Conservation (phyloP, 1,140 invertebrate species). For the Drosophila ananassae region DNA sequence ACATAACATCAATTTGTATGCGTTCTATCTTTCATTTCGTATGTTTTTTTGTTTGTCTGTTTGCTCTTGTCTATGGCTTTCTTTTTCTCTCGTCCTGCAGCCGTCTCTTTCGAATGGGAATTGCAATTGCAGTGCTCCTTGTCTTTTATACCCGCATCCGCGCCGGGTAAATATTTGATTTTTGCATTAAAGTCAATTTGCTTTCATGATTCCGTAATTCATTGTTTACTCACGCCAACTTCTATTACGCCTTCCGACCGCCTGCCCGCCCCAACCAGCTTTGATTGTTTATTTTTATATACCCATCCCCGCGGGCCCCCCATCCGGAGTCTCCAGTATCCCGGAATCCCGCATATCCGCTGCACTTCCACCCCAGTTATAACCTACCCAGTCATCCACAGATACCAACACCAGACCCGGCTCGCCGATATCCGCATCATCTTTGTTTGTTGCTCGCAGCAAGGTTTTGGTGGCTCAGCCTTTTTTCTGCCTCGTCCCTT, state of each 20-base stretch:
- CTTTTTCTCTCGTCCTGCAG: constrained; percentile 5
- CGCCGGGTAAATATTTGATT: constrained; percentile 82
- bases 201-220: constrained; percentile 83
- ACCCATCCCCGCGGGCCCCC: constrained; percentile 12
- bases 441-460: constrained; percentile 71
- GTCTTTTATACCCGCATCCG: constrained; percentile 32
- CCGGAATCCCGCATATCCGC: constrained; percentile 70
- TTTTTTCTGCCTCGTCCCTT: constrained; percentile 25
- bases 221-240: constrained; percentile 81
- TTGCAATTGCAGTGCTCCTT: constrained; percentile 60
- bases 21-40: constrained; percentile 40
- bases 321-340: neutral
- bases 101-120: constrained; percentile 20
- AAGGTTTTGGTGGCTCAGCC: constrained; percentile 30
- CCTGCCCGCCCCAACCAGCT: constrained; percentile 11
- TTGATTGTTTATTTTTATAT: constrained; percentile 71
- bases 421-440: constrained; percentile 77
- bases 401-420: constrained; percentile 36
- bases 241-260: constrained; percentile 66
- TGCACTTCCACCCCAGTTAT: constrained; percentile 50
- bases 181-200: constrained; percentile 83
- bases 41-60: constrained; percentile 46
- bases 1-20: constrained; percentile 74
- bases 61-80: constrained; percentile 25
- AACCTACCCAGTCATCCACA: constrained; percentile 16